phyloP scores from a whole-genome alignment of 2,888 invertebrate genomes.

The Balanococcus diminutus region DNA sequence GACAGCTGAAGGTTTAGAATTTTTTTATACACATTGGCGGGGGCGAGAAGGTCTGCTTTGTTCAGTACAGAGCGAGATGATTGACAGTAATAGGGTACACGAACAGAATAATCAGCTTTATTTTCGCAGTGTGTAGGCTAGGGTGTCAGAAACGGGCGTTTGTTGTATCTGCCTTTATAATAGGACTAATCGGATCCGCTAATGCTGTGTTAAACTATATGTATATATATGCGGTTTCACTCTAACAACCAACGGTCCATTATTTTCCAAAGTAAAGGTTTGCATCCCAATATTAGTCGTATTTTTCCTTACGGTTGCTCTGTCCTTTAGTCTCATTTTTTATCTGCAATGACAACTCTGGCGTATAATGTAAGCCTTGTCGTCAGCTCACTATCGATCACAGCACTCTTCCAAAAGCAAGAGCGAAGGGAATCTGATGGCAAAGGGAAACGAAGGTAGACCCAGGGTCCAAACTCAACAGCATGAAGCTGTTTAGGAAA shows the following conservation, averaged over 20 bases:
- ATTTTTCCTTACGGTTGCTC: neutral
- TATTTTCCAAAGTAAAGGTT: constrained; percentile 23
- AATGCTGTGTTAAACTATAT: constrained; percentile 46
- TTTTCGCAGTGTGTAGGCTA: constrained; percentile 35
- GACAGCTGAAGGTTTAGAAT: constrained; percentile 33
- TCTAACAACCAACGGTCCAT: constrained; percentile 47
- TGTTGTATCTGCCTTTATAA: constrained; percentile 29
- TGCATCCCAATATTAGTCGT: neutral
- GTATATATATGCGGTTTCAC: constrained; percentile 39
- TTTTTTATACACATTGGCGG: neutral
- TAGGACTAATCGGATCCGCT: constrained; percentile 43
- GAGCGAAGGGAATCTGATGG: too few relatives aligned
- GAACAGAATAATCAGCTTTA: constrained; percentile 52
- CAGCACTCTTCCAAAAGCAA: too few relatives aligned
- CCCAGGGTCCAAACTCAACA: too few relatives aligned
- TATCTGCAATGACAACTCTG: neutral
- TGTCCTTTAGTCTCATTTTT: neutral
- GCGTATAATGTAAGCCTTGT: neutral
- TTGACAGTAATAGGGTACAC: constrained; percentile 54
- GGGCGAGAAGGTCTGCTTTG: neutral
- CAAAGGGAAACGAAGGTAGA: too few relatives aligned
- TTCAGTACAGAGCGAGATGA: constrained; percentile 11
- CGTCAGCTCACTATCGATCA: neutral
- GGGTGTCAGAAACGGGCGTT: constrained; percentile 46
- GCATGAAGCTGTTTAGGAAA: too few relatives aligned